Evolutionary conservation across 2,888 invertebrate species (phyloP).

Genomic region (Diplolepis rosae): DNA sequence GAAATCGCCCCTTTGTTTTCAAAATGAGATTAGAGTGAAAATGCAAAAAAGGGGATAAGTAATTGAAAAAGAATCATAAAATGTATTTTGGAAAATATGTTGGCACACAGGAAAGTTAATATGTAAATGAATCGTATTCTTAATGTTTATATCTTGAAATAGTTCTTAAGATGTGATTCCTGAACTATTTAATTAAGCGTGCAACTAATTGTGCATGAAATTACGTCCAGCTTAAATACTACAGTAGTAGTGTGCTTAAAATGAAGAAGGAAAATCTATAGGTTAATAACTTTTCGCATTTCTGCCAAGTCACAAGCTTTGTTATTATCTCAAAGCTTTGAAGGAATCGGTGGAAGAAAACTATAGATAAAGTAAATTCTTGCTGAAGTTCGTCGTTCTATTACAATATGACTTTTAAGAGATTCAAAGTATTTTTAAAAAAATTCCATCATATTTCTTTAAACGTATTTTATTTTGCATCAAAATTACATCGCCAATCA

Average conservation of each 20-base stretch:
- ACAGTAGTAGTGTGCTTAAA: neutral
- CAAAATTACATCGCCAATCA: too few relatives aligned
- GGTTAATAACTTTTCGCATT: neutral
- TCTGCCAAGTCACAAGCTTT: neutral
- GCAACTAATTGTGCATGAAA: neutral
- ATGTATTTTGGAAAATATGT: too few relatives aligned
- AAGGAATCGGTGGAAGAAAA: conserved; percentile 8
- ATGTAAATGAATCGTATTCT: too few relatives aligned
- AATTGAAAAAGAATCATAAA: too few relatives aligned
- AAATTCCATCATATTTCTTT: too few relatives aligned
- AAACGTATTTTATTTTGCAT: too few relatives aligned
- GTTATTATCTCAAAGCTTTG: conserved; percentile 25
- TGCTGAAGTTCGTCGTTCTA: neutral
- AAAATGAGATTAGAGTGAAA: neutral
- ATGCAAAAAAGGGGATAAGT: neutral
- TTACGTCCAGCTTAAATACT: neutral
- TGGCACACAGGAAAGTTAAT: too few relatives aligned
- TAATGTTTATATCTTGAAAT: too few relatives aligned
- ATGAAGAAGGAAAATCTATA: neutral
- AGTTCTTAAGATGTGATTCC: too few relatives aligned
- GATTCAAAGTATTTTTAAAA: conserved; percentile 7
- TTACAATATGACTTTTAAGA: neutral
- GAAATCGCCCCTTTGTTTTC: neutral
- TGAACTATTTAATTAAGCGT: neutral
- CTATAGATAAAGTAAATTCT: conserved; percentile 24